Conservation (phyloP, 2,113 vertebrate genomes). For the Camarhynchus parvulus region DNA sequence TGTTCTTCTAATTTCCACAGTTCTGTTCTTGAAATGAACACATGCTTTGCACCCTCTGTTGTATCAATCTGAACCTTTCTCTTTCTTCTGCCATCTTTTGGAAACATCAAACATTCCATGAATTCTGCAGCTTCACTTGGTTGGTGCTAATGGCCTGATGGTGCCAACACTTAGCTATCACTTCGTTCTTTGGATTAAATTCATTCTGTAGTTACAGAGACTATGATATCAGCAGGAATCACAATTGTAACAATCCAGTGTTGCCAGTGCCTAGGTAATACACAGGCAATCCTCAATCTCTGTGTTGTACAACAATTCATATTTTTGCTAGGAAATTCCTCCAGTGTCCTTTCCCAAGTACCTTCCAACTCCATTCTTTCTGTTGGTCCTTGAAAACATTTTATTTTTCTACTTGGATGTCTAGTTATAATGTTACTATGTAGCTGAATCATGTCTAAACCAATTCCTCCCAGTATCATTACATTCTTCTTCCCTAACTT, state of each 20-base stretch:
- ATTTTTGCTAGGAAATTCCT: not conserved
- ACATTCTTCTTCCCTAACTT: not conserved
- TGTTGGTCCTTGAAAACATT: not conserved
- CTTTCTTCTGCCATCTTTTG: not conserved
- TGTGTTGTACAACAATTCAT: not conserved
- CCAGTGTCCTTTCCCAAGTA: not conserved
- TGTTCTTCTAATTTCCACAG: no score
- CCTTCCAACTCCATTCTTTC: not conserved
- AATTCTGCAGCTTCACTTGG: not conserved
- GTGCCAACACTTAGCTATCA: not conserved
- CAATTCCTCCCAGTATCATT: not conserved
- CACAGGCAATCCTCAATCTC: not conserved
- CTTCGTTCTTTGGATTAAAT: not conserved
- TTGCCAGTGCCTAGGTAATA: not conserved
- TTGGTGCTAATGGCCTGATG: not conserved
- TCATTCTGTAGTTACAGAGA: not conserved
- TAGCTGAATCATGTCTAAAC: not conserved
- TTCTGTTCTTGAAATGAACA: not conserved
- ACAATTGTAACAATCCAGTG: not conserved
- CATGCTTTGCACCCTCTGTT: not conserved
- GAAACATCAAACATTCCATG: not conserved
- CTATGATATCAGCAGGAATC: not conserved
- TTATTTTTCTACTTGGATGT: not conserved
- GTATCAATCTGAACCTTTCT: not conserved
- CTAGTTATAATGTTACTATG: not conserved